Base-by-base conservation (phyloP, 2,113 vertebrate species). In the Siphamia tubifer region DNA sequence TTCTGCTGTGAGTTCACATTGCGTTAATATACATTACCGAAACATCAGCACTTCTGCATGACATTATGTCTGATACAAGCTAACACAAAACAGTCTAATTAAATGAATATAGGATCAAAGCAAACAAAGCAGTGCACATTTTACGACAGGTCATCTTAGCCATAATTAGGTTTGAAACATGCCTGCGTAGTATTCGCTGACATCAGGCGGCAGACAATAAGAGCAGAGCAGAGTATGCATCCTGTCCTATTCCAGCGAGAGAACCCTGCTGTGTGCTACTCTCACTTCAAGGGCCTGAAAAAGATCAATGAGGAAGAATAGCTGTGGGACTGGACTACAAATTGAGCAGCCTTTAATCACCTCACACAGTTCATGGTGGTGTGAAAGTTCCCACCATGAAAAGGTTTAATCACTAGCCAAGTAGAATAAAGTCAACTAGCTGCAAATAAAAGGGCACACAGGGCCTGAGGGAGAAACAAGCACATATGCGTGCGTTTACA, bases 341-440 rank as follows among this genome's bases (percentile, higher is more conserved):
- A 87, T 83, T 81, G 76, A 87, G 70, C 73, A 70, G 68, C 68
- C 65, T 87, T 86, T 89, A 90, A 88, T 89, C 89, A 89, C 84
- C 81, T 80, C 53, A 65, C 79, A 80, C 68, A 71, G 81, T 82
- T 87, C 83, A 81, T 72, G 71, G 54, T 23, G 2, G 82, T 88
- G 84, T 77, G 70, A 87, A 87, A 80, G 84, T 83, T 83, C 70
- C 63, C 36, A 48, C 70, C 70, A 77, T 64, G 79, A 66, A 82
- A 84, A 85, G 76, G 64, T 87, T 87, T 90, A 86, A 89, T 88
- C 84, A 87, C 76, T 55, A 34, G 73, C 49, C 49, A 68, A 71
- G 74, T 76, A 62, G 67, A 87, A 86, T 75, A 67, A 75, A 87
- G 80, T 87, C 83, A 81, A 66, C 65, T 66, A 32, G 76, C 56